phyloP scores from a whole-genome alignment of 2,888 invertebrate species.

The Gastrophysa polygoni region DNA sequence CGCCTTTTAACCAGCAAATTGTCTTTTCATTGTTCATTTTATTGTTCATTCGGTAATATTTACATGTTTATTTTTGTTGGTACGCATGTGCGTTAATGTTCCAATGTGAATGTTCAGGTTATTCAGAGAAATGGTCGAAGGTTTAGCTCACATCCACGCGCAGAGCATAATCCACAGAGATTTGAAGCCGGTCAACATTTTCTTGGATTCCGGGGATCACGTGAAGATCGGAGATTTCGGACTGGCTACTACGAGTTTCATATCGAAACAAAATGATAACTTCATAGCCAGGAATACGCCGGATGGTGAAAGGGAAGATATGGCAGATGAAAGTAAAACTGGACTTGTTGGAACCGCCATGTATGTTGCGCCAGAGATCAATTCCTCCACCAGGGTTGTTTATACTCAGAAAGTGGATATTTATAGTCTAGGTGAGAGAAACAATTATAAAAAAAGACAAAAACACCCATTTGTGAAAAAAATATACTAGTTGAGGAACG shows the following conservation, averaged over 20 bases:
- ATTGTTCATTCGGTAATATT: too few relatives aligned
- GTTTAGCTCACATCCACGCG: conserved; percentile 88
- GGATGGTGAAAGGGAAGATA: conserved; percentile 50
- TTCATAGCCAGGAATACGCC: conserved; percentile 43
- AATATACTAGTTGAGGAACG: too few relatives aligned
- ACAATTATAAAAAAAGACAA: not conserved
- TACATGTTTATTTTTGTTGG: too few relatives aligned
- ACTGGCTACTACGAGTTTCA: conserved; percentile 80
- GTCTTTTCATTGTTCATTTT: too few relatives aligned
- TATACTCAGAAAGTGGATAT: conserved; percentile 86
- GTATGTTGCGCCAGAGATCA: conserved; percentile 94
- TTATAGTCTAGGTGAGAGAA: conserved; percentile 67
- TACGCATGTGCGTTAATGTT: too few relatives aligned
- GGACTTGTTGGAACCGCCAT: conserved; percentile 92
- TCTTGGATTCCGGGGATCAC: conserved; percentile 91
- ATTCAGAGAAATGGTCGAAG: conserved; percentile 94
- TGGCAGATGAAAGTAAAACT: conserved; percentile 64
- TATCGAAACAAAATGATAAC: conserved; percentile 46
- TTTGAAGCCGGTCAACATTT: conserved; percentile 90
- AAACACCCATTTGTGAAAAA: not conserved
- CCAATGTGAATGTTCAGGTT: too few relatives aligned
- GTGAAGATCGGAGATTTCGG: conserved; percentile 99
- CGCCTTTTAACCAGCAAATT: too few relatives aligned
- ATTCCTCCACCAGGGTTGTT: conserved; percentile 71
- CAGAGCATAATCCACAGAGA: conserved; percentile 89